These are phyloP conservation scores for Bucco capensis DNA, from an alignment of 2,113 vertebrate species.

Conservation along the genomic window DNA sequence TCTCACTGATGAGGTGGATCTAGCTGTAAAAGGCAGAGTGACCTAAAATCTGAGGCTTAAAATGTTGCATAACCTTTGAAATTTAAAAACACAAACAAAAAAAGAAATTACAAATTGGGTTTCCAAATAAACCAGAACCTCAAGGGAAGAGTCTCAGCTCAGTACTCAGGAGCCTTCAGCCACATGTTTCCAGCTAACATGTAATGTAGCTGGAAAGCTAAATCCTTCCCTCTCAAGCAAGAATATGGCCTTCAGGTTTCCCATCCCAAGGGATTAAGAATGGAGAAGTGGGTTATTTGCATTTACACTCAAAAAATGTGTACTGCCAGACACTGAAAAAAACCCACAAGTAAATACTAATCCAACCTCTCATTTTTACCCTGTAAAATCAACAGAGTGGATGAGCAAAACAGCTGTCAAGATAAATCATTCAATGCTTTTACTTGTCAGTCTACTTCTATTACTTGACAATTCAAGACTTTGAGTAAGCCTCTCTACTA, in stretches of 20 bases:
- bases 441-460: background rate
- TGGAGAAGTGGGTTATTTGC: background rate
- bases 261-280: background rate
- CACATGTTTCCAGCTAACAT: background rate
- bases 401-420: background rate
- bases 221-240: background rate
- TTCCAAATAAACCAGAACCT: slow-evolving; percentile 40
- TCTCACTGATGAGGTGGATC: slow-evolving; percentile 16
- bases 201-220: background rate
- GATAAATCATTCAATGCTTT: background rate
- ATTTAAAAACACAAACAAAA: background rate
- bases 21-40: slow-evolving; percentile 11
- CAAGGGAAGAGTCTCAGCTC: slow-evolving; percentile 3
- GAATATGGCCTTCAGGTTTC: slow-evolving; percentile 15
- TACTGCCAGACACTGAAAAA: background rate
- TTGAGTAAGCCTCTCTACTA: background rate
- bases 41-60: slow-evolving; percentile 29
- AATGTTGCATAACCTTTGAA: background rate
- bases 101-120: slow-evolving; percentile 16
- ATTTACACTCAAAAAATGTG: background rate
- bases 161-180: background rate
- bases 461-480: background rate
- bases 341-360: background rate
- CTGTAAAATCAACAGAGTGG: background rate
- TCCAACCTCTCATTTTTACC: background rate